phyloP scores from a whole-genome alignment of 2,888 invertebrate genomes.

The Cistogaster globosa region DNA sequence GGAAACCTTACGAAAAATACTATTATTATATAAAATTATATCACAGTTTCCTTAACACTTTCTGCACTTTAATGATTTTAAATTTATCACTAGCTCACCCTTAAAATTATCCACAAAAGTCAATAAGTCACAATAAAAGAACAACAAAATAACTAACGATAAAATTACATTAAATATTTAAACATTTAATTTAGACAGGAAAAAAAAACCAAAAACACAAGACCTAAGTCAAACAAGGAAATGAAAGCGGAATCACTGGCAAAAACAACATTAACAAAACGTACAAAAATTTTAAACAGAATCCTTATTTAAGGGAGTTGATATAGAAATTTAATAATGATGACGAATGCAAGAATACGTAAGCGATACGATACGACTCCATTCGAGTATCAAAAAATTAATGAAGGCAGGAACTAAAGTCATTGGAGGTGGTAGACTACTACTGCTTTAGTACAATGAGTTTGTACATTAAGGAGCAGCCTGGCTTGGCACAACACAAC shows the following conservation, averaged over 20 bases:
- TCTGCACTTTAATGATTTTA: slow-evolving; percentile 35
- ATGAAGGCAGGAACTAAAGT: slow-evolving; percentile 63
- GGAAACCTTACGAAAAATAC: background rate
- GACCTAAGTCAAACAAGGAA: slow-evolving; percentile 50
- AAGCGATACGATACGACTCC: slow-evolving; percentile 53
- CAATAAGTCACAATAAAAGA: slow-evolving; percentile 40
- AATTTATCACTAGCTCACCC: slow-evolving; percentile 65
- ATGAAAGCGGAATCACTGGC: slow-evolving; percentile 67
- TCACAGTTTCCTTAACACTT: background rate
- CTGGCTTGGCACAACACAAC: slow-evolving; percentile 53
- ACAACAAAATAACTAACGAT: slow-evolving; percentile 50
- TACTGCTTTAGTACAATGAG: slow-evolving; percentile 21
- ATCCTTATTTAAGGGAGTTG: slow-evolving; percentile 57
- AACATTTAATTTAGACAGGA: slow-evolving; percentile 49
- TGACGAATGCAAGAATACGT: slow-evolving; percentile 53
- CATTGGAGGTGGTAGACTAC: slow-evolving; percentile 58
- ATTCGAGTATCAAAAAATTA: slow-evolving; percentile 49
- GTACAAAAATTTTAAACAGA: slow-evolving; percentile 25
- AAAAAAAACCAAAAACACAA: background rate
- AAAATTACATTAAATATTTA: slow-evolving; percentile 71
- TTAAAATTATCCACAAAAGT: slow-evolving; percentile 63
- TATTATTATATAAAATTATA: background rate
- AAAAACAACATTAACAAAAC: slow-evolving; percentile 34
- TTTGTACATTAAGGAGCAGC: slow-evolving; percentile 51
- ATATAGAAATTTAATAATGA: slow-evolving; percentile 60